phyloP scores from a whole-genome alignment of 1,140 invertebrate species.

The Watersipora subatra region DNA sequence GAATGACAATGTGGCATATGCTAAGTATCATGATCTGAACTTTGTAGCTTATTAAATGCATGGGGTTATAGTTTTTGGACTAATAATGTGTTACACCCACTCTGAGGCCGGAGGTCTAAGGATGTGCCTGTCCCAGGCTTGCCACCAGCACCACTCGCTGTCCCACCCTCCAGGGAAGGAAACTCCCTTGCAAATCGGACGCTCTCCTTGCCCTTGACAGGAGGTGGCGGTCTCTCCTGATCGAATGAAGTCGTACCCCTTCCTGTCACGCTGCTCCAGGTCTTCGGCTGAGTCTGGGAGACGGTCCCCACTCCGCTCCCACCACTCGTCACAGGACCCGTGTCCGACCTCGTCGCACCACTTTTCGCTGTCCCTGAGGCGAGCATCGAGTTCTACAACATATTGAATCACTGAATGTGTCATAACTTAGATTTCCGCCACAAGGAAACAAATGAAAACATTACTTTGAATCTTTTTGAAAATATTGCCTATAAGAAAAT shows the following conservation, averaged over 20 bases:
- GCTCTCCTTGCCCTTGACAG: not conserved
- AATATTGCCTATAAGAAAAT: no score
- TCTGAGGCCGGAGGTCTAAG: conserved; percentile 1
- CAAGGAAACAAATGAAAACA: no score
- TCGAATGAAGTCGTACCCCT: not conserved
- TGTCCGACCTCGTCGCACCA: not conserved
- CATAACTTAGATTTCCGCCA: no score
- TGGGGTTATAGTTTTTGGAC: no score
- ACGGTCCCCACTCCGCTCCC: not conserved
- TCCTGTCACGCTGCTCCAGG: not conserved
- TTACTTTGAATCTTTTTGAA: no score
- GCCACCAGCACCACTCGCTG: not conserved
- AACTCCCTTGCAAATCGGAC: not conserved
- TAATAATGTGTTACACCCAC: no score
- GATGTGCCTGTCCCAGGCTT: not conserved
- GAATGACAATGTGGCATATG: no score
- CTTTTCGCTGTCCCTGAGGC: no score
- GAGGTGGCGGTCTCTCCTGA: not conserved
- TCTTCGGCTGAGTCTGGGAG: not conserved
- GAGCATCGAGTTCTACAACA: no score
- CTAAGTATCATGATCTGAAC: no score
- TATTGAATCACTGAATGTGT: no score
- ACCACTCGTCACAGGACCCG: not conserved
- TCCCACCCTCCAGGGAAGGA: not conserved
- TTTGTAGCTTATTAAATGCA: no score